These are phyloP conservation scores for Petrosia ficiformis DNA, from an alignment of 37 sponge, comb jelly and placozoan species.

Conservation along the genomic window DNA sequence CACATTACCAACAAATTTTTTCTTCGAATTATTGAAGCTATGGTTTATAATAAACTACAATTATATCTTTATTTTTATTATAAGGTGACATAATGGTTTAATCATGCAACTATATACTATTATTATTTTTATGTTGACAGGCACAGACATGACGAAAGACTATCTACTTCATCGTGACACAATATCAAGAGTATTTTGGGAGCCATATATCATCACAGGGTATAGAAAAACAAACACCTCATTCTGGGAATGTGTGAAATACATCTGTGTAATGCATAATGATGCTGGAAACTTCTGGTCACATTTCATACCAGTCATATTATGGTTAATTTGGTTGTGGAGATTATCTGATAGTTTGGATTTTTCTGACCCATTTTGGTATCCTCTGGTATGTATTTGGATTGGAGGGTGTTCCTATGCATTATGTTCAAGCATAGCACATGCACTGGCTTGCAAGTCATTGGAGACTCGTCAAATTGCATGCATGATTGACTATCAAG, in stretches of 20 bases:
- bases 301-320: conserved; percentile 28
- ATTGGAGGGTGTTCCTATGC: conserved; percentile 6
- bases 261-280: conserved; percentile 29
- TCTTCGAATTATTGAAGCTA: too few relatives aligned
- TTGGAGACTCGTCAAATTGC: conserved; percentile 31
- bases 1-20: too few relatives aligned
- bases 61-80: too few relatives aligned
- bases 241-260: conserved; percentile 16
- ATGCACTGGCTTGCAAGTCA: conserved; percentile 33
- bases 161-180: not conserved
- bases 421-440: conserved; percentile 40
- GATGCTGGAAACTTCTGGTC: conserved; percentile 51
- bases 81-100: too few relatives aligned
- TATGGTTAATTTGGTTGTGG: conserved; percentile 5
- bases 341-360: not conserved
- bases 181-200: conserved; percentile 1
- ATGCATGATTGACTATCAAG: conserved; percentile 61
- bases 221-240: conserved; percentile 10
- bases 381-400: conserved; percentile 29
- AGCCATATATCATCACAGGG: conserved; percentile 34
- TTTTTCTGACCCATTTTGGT: conserved; percentile 10
- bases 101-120: too few relatives aligned
- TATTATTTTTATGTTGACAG: too few relatives aligned
- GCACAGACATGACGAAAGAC: too few relatives aligned
- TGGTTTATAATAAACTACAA: too few relatives aligned